Base-by-base conservation (phyloP, 2,888 invertebrate genomes). In the Drosophila nigricruria region DNA sequence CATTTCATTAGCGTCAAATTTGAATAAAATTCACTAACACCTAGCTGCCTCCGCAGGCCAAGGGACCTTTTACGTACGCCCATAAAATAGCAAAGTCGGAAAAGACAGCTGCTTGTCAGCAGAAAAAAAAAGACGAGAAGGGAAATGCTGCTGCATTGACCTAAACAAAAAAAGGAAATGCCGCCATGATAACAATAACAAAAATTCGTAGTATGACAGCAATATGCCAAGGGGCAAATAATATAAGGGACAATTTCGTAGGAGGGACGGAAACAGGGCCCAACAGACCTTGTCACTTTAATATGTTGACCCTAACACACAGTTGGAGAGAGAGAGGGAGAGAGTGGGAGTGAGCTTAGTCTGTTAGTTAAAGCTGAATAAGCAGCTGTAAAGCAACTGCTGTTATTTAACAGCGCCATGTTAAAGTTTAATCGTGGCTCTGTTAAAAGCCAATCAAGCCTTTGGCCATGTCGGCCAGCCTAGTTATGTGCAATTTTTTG, bases 1-100 rank as follows among this genome's bases (percentile, higher is more conserved):
- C 65, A 53, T 81, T 89, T 89, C 89, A 87, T 89, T 85, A 85
- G 81, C 73, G 75, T 67, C 70, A 89, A 87, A 89, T 87, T 87
- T 88, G 79, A 89, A 85, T 88, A 88, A 89, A 85, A 89, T 88
- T 81, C 79, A 87, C 85, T 84, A 79, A 79, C 85, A 87, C 88
- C 85, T 71, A 49, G 45, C 52, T n/a, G 20, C 59, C 5, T 42
- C 32, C 50, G 18, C 32, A 50, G 54, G 30, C 16, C 43, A 30
- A 57, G 23, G 47, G 18, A 18, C 38, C 42, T 47, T 56, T 36
- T 16, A 18, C 38, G 63, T 61, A 60, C 53, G 67, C 53, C 81
- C 70, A 82, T 82, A 82, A 82, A 85, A 79, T 79, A 40, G 32
- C 56, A 57, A 64, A 66, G 61, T 42, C 42, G 56, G 34, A 66